Evolutionary conservation across 2,113 vertebrate species (phyloP).

Genomic region (Scolopax mira): DNA sequence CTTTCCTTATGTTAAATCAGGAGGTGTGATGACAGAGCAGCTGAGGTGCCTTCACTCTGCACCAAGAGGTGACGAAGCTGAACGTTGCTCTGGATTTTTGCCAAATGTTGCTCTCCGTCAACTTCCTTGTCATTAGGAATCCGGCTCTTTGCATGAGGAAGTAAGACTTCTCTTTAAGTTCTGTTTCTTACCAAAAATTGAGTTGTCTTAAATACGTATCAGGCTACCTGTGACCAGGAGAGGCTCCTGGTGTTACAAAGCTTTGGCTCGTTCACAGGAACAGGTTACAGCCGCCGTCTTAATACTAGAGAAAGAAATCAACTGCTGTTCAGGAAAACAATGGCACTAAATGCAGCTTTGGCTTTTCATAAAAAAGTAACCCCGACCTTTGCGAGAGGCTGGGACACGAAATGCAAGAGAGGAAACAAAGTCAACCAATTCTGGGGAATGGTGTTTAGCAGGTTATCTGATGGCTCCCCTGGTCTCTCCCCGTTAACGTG

Average conservation of each 20-base stretch:
- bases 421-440: conserved; percentile 40
- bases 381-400: not conserved
- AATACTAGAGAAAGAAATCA: not conserved
- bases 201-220: not conserved
- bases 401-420: not conserved
- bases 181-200: not conserved
- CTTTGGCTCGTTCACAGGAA: not conserved
- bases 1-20: not conserved
- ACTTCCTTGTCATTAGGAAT: not conserved
- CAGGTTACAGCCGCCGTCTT: not conserved
- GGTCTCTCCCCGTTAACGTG: not conserved
- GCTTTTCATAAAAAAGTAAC: conserved; percentile 18
- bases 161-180: not conserved
- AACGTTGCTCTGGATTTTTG: not conserved
- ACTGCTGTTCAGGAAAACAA: not conserved
- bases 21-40: not conserved
- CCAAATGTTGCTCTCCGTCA: not conserved
- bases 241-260: not conserved
- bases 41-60: not conserved
- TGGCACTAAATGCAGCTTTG: not conserved
- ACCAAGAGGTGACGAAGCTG: not conserved
- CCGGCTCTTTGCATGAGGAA: not conserved
- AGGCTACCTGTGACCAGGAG: not conserved
- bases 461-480: not conserved
- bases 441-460: not conserved